Evolutionary conservation across 2,888 invertebrate genomes (phyloP), one percentile per base, ranked within the genome.

Genomic region (Dyspetes luteomarginatus): DNA sequence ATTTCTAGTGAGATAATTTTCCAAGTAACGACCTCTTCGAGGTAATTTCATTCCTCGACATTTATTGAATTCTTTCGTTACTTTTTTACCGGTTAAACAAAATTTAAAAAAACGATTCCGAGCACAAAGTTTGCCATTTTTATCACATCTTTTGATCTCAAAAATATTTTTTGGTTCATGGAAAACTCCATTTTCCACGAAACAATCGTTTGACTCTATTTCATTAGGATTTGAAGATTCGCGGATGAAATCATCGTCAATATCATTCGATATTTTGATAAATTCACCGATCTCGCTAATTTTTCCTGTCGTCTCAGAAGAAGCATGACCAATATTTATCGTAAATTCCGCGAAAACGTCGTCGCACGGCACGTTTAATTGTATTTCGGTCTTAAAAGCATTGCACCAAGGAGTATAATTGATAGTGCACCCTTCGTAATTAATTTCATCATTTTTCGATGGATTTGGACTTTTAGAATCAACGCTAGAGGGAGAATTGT

Each of bases 351-450:
- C 75, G 17, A 67, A 80, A 55, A 72, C 80, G 28, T 80, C 60
- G 60, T 60, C 65, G 4, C 9, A 19, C 2, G 79, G 75, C 30
- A 79, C 50, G 7, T 60, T n/a, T 7, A 80, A 45, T 19, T 76
- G 41, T 4, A 80, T 19, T 22, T 76, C 80, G 15, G 67, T 75
- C 26, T 76, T 80, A 17, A 80, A 80, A 36, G 67, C 65, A 60
- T 80, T 80, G 17, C 80, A 80, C 76, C 76, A 72, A 4, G 80
- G 80, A 5, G 80, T 80, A 30, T 76, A 80, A 76, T 80, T 71
- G 7, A 80, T 45, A 9, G 60, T 67, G 28, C 28, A 65, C 1
- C 4, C n/a, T n/a, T 36, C 24, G 15, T 4, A 12, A 17, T 50
- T 28, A 15, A 30, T 45, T 17, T 77, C 65, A 45, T 28, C 12